Base-by-base conservation (phyloP, 1,140 invertebrate species). In the Pectinophora gossypiella region DNA sequence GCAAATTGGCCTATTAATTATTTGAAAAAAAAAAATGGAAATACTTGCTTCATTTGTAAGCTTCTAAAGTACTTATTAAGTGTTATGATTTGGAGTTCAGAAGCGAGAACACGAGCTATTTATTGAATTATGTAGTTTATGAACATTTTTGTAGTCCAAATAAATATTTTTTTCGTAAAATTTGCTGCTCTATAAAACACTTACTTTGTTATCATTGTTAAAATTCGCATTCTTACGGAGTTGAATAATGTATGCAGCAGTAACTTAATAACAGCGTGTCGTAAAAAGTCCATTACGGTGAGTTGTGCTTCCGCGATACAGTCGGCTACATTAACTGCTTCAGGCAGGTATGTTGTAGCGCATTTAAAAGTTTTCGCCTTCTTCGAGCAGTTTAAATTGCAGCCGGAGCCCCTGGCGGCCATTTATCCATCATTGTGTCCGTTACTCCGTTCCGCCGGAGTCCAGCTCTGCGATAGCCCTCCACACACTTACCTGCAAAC, bases 381-480 rank as follows among this genome's bases (percentile, higher is more conserved):
- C 56, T 56, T 46, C 54, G 36, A 48, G 27, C 64, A 58, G 55
- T 73, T 66, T 69, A 80, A 75, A 80, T 63, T 67, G 64, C 62
- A 72, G 51, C 48, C 51, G 36, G 38, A 40, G 40, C 51, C 55
- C 55, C 40, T 23, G 19, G 52, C 32, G 62, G 48, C 68, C 59
- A 72, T 74, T 76, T 73, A 80, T 80, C 72, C 63, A 69, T 80
- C 74, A 80, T 76, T 76, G 69, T 66, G 68, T 59, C 60, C 48
- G 48, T 51, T 48, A 57, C 48, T 23, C 48, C 36, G 23, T 48
- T 59, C 60, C 48, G 47, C 60, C 48, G 47, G 48, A 36, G 48
- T 18, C 57, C 44, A 23, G 57, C 51, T 57, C 58, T 52, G 19
- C 21, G 53, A 54, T 59, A 59, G 51, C 48, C 50, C 49, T 58